Conservation (phyloP, 2,797 vertebrate genomes). For the Pangasius krempfi region DNA sequence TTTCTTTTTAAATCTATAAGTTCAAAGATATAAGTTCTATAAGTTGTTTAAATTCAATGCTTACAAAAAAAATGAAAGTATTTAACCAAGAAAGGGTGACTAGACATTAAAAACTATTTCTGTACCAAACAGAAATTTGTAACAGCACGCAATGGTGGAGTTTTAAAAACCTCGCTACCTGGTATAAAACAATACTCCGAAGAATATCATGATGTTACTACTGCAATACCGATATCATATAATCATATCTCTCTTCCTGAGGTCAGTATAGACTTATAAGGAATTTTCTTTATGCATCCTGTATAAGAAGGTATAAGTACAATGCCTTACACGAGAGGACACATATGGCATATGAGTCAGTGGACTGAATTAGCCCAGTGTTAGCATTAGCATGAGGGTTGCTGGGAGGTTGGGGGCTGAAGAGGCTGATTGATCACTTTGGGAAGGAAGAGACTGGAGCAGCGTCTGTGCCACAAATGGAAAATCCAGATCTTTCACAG, state of each 20-base stretch:
- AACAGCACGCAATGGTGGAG: background rate
- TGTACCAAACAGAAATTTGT: background rate
- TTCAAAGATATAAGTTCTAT: background rate
- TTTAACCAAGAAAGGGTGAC: background rate
- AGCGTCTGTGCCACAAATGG: background rate
- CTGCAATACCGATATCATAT: background rate
- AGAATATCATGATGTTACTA: background rate
- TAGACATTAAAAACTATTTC: background rate
- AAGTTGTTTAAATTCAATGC: background rate
- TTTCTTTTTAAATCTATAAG: background rate
- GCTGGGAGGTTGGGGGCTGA: background rate
- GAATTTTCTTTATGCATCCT: background rate
- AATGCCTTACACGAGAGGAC: background rate
- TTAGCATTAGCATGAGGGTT: conserved; percentile 17
- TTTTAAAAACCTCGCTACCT: background rate
- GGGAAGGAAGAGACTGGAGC: background rate
- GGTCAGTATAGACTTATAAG: background rate
- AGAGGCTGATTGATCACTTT: background rate
- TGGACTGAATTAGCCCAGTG: background rate
- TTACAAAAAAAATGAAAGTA: background rate
- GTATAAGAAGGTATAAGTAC: background rate
- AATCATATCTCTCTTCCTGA: background rate
- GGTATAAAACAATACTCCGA: background rate
- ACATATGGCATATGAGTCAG: background rate
- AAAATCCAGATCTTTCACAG: conserved; percentile 4